These are phyloP conservation scores for Metridium senile DNA, from an alignment of 92 coral and sea anemone genomes.

Conservation along the genomic window DNA sequence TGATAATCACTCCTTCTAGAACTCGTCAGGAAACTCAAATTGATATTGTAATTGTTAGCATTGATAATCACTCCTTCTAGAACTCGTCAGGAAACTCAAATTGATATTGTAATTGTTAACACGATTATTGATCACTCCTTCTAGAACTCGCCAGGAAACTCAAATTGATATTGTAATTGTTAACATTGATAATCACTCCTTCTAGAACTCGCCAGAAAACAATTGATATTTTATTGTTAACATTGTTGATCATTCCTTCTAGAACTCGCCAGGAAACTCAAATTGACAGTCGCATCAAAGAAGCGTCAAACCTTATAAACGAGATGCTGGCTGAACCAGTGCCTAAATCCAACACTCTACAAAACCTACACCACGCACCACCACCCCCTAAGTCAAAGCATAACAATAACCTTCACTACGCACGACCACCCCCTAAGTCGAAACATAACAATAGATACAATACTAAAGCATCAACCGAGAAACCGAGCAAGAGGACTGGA, in stretches of 20 bases:
- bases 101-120: conserved; percentile 9
- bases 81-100: conserved; percentile 47
- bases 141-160: conserved; percentile 55
- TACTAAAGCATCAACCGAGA: conserved; percentile 5
- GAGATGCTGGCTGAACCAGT: conserved; percentile 74
- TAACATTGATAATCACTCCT: not conserved
- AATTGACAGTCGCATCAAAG: conserved; percentile 49
- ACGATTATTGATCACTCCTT: not conserved
- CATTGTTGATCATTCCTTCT: conserved; percentile 1
- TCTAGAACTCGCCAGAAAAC: conserved; percentile 55
- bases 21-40: conserved; percentile 48
- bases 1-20: conserved; percentile 20
- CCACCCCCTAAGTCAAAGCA: conserved; percentile 31
- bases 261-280: conserved; percentile 58
- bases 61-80: conserved; percentile 18
- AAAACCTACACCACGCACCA: conserved; percentile 25
- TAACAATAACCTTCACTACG: conserved; percentile 18
- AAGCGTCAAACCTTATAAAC: conserved; percentile 60
- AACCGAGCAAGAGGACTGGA: conserved; percentile 1
- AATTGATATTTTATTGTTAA: conserved; percentile 10
- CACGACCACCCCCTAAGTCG: conserved; percentile 22
- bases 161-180: too few relatives aligned
- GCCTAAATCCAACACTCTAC: conserved; percentile 53
- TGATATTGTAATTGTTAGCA: not conserved
- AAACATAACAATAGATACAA: conserved; percentile 34